These are phyloP conservation scores for Craseonycteris thonglongyai DNA, from an alignment of 2,113 vertebrate genomes.

Conservation along the genomic window DNA sequence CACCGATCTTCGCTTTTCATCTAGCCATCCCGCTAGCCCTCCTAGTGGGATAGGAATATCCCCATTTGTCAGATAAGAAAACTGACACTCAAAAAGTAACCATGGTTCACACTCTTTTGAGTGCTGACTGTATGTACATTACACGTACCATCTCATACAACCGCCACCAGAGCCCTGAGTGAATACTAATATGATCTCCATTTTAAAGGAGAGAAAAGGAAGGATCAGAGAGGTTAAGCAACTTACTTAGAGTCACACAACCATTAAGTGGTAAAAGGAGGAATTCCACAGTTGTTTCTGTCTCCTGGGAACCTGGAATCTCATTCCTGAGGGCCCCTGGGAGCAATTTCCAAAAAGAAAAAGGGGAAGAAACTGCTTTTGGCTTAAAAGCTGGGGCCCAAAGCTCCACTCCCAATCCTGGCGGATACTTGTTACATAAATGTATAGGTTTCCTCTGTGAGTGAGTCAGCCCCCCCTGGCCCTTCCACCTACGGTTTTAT, in stretches of 20 bases:
- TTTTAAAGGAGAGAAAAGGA: not conserved
- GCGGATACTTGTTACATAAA: conserved; percentile 72
- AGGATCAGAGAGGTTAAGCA: not conserved
- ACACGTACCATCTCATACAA: fast-evolving
- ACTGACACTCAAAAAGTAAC: not conserved
- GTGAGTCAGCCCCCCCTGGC: conserved; percentile 69
- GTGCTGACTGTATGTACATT: fast-evolving
- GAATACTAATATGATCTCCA: fast-evolving
- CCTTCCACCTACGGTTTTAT: conserved; percentile 78
- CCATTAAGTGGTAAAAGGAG: not conserved
- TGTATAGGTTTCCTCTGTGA: conserved; percentile 74
- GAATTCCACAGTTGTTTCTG: not conserved
- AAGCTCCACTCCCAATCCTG: conserved; percentile 66
- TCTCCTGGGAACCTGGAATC: not conserved
- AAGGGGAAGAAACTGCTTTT: conserved; percentile 58
- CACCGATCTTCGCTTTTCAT: not conserved
- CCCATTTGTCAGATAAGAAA: not conserved
- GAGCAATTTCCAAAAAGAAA: conserved; percentile 64
- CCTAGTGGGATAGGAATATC: no score
- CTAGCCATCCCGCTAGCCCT: fast-evolving
- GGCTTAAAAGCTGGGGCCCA: conserved; percentile 71
- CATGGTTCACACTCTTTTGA: not conserved
- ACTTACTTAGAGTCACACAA: not conserved
- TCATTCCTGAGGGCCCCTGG: not conserved
- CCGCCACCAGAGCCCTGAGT: fast-evolving